Base-by-base conservation (phyloP, 2,888 invertebrate genomes). In the Sarcophaga caerulescens region DNA sequence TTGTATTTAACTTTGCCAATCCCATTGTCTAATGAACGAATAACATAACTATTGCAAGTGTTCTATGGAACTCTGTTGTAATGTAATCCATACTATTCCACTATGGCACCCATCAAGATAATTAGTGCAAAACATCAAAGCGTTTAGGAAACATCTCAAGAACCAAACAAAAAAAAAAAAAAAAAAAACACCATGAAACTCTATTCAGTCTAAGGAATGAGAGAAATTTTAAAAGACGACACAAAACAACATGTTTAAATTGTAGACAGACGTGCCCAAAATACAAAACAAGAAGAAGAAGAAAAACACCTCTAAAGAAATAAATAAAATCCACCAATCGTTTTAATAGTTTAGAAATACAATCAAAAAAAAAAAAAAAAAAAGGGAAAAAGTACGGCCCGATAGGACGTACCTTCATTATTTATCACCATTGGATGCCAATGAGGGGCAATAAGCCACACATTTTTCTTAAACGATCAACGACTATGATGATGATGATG, bases 91-190 rank as follows among this genome's bases (percentile, higher is more conserved):
- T 52, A 17, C 17, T 52, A 14, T 12, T 14, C 17, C 12, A 25
- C 59, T 76, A 88, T 88, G 89, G 87, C 86, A 84, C 81, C 65
- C 87, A 87, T 89, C 87, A 85, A 81, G 57, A 84, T 88, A 88
- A 89, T 88, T 89, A 89, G 84, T 82, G 76, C 45, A 83, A 63
- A 84, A 85, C 83, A 75, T 75, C 69, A 81, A 80, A 79, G 12
- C 59, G 52, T 60, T 62, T 45, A 12, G 59, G n/a, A 35, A 78
- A 62, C 63, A n/a, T 69, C 57, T 81, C 69, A 45, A 78, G 45
- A 52, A 57, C 65, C 70, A 25, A 35, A 73, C 65, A 57, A 81
- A 81, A 2, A 21, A 62, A 73, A 73, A 12, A 62, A 57, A 81
- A 81, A 2, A 21, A 62, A 73, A 73, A 12, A 62, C 21, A 63